Percentiles rank a stretch among this genome's conserved stretches.
phyloP scores from a whole-genome alignment of 2,113 vertebrate species.

The Eulacestoma nigropectus region DNA sequence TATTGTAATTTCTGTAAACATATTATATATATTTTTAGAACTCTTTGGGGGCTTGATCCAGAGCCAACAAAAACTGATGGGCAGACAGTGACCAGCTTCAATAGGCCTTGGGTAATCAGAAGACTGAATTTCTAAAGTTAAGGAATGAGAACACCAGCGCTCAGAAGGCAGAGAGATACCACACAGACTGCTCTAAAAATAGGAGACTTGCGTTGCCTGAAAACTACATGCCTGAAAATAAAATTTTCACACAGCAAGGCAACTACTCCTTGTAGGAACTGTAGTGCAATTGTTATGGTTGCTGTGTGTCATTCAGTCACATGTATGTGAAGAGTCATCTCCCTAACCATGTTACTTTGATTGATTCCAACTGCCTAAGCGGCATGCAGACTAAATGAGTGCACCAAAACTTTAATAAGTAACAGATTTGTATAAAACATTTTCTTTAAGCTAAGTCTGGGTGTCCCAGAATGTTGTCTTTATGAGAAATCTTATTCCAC shows the following conservation, averaged over 20 bases:
- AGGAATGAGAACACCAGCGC: background rate
- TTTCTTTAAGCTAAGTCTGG: background rate
- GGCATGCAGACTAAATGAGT: background rate
- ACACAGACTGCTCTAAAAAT: background rate
- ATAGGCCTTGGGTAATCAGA: background rate
- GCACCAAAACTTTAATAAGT: background rate
- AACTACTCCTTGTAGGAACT: background rate
- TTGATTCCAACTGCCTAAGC: background rate
- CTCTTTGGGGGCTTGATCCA: background rate
- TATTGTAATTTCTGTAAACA: conserved; percentile 43
- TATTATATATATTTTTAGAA: conserved; percentile 37
- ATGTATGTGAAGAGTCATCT: background rate
- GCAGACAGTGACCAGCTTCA: conserved; percentile 33
- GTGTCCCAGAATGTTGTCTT: background rate
- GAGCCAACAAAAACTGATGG: background rate
- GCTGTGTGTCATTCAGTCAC: background rate
- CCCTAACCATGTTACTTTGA: background rate
- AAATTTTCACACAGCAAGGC: background rate
- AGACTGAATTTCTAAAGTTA: background rate
- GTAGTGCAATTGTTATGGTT: background rate
- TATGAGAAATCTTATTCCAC: conserved; percentile 5
- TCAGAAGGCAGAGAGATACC: background rate
- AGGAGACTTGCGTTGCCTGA: background rate
- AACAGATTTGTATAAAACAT: conserved; percentile 4
- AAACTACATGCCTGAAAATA: background rate